Evolutionary conservation across 1,140 invertebrate species (phyloP).

Genomic region (Eriocheir sinensis): DNA sequence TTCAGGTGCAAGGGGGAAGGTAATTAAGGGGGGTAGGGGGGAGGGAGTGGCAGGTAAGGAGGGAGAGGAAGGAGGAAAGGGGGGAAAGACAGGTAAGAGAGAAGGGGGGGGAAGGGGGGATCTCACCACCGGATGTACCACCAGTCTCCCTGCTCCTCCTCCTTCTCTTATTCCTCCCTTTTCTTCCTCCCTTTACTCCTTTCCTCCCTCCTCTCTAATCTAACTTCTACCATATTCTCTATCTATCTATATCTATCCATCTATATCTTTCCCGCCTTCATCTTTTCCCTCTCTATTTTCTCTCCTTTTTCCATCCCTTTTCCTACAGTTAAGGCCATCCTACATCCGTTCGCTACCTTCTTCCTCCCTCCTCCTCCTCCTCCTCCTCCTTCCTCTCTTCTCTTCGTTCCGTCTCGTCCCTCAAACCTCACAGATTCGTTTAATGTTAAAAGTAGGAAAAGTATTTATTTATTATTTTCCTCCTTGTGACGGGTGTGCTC

Average conservation of each 20-base stretch:
- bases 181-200: neutral
- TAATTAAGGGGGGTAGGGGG: neutral
- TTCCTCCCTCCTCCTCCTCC: neutral
- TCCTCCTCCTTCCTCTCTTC: neutral
- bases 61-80: neutral
- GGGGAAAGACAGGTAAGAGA: neutral
- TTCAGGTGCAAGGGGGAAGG: constrained; percentile 9
- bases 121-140: neutral
- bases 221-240: too few relatives aligned
- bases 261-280: too few relatives aligned
- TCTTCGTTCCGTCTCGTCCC: neutral
- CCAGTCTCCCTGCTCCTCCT: neutral
- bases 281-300: too few relatives aligned
- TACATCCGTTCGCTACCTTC: too few relatives aligned
- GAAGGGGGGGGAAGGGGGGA: neutral
- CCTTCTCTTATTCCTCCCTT: neutral
- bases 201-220: neutral
- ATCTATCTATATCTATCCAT: too few relatives aligned
- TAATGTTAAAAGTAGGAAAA: too few relatives aligned
- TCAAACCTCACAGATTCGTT: too few relatives aligned
- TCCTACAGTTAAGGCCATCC: too few relatives aligned
- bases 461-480: too few relatives aligned
- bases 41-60: constrained; percentile 24
- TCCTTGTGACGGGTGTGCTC: too few relatives aligned
- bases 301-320: too few relatives aligned